Evolutionary conservation across 92 coral and sea anemone genomes (phyloP).

Genomic region (Scolanthus callimorphus): DNA sequence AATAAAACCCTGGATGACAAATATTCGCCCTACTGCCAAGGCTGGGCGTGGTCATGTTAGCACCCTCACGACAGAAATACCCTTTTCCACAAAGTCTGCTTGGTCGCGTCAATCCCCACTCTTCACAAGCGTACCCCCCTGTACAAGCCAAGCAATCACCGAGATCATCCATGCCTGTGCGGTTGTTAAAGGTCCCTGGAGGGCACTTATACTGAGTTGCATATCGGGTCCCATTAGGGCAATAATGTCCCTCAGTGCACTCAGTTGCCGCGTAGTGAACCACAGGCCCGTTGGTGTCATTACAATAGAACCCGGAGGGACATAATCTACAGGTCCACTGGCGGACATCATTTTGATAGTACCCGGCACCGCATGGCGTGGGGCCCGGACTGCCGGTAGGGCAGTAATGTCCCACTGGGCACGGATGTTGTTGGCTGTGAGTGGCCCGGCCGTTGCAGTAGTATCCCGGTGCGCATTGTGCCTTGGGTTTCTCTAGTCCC

Average conservation of each 20-base stretch:
- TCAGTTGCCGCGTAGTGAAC: constrained; percentile 46
- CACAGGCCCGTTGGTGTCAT: constrained; percentile 83
- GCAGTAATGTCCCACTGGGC: constrained; percentile 81
- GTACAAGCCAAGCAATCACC: constrained; percentile 75
- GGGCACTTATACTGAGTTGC: constrained; percentile 82
- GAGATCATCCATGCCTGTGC: constrained; percentile 53
- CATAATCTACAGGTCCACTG: constrained; percentile 66
- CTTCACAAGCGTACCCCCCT: constrained; percentile 87
- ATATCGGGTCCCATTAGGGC: constrained; percentile 79
- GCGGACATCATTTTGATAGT: constrained; percentile 62
- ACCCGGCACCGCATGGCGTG: constrained; percentile 81
- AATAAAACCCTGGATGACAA: constrained; percentile 84
- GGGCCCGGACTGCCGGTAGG: constrained; percentile 76
- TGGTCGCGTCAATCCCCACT: constrained; percentile 79
- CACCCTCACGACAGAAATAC: constrained; percentile 86
- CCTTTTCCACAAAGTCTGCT: constrained; percentile 80
- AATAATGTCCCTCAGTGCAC: constrained; percentile 86
- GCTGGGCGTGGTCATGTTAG: constrained; percentile 85
- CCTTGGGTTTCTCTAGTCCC: constrained; percentile 79
- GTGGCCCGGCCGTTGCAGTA: constrained; percentile 85
- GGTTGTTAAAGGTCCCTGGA: constrained; percentile 92
- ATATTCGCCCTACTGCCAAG: constrained; percentile 74
- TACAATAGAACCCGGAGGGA: constrained; percentile 79
- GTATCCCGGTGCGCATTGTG: constrained; percentile 70
- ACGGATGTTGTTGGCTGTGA: constrained; percentile 47